A percentile compares a stretch with the other conserved stretches of the same genome.
Conservation (phyloP, 2,113 vertebrate species). For the Pollimyrus isidori region DNA sequence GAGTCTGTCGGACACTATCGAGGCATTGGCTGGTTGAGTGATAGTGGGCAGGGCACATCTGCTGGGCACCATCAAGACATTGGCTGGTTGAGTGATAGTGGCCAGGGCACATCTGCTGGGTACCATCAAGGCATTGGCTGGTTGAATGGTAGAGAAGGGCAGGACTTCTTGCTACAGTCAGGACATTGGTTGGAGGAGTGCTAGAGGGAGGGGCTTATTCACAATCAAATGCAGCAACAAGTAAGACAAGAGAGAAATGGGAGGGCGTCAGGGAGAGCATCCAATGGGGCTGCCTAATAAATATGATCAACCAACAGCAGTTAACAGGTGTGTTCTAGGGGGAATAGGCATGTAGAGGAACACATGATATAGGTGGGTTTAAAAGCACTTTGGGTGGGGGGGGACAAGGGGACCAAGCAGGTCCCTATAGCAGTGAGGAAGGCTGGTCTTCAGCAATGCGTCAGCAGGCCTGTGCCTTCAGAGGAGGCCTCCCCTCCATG, state of each 20-base stretch:
- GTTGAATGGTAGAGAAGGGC: background rate
- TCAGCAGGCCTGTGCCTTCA: background rate
- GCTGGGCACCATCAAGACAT: background rate
- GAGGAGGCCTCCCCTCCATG: background rate
- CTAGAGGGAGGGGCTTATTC: background rate
- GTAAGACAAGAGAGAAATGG: background rate
- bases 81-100: background rate
- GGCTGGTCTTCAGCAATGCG: background rate
- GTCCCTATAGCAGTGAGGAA: background rate
- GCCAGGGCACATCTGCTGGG: background rate
- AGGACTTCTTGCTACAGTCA: background rate
- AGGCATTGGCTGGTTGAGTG: background rate
- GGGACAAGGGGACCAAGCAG: background rate
- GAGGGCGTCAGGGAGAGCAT: background rate
- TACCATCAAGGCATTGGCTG: background rate
- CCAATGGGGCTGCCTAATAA: background rate
- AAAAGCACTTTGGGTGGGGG: background rate
- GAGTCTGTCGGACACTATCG: background rate
- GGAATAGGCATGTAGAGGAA: background rate
- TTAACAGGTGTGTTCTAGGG: background rate
- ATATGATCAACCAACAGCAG: background rate
- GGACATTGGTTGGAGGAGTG: background rate
- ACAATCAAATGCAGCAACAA: background rate
- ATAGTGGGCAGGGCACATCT: background rate
- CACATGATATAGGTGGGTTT: background rate